Percentiles rank a stretch among this genome's conserved stretches.
These are phyloP conservation scores for Callopanchax toddi DNA, from an alignment of 2,113 vertebrate species.

Conservation along the genomic window DNA sequence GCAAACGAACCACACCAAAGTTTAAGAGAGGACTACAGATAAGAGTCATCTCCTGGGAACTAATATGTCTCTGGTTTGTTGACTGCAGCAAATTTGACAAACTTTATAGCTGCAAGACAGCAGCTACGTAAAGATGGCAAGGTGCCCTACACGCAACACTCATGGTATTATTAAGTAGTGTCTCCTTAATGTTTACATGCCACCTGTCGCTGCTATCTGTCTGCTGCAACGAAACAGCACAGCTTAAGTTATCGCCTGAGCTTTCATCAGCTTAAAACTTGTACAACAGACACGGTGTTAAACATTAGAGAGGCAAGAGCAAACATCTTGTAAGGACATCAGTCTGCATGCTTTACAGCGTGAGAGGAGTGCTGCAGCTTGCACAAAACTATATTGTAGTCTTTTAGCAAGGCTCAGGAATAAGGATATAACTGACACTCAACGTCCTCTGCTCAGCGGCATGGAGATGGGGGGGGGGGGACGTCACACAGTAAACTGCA, in stretches of 20 bases:
- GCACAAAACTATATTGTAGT: constrained; percentile 38
- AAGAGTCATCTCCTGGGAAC: constrained; percentile 16
- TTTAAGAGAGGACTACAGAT: constrained; percentile 9
- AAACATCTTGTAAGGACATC: constrained; percentile 15
- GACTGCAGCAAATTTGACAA: constrained; percentile 27
- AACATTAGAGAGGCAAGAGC: constrained; percentile 35
- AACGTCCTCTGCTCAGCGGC: constrained; percentile 51
- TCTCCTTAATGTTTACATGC: constrained; percentile 5
- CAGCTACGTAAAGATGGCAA: constrained; percentile 18
- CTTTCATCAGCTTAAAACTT: constrained; percentile 41
- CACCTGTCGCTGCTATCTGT: constrained; percentile 17
- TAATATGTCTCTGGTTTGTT: constrained; percentile 1
- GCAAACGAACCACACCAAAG: constrained; percentile 6
- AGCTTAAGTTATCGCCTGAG: constrained; percentile 33
- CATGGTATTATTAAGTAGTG: constrained; percentile 19
- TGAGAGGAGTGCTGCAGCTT: constrained; percentile 40
- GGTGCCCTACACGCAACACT: constrained; percentile 27
- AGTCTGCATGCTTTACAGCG: constrained; percentile 22
- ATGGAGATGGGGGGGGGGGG: constrained; percentile 57
- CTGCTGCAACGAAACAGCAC: constrained; percentile 25
- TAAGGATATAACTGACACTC: constrained; percentile 65
- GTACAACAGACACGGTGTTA: constrained; percentile 35
- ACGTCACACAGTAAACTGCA: constrained; percentile 66
- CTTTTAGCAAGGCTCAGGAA: constrained; percentile 53
- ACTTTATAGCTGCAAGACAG: constrained; percentile 18